phyloP scores from a whole-genome alignment of 2,797 vertebrate genomes.

The Psittacula derbiana region DNA sequence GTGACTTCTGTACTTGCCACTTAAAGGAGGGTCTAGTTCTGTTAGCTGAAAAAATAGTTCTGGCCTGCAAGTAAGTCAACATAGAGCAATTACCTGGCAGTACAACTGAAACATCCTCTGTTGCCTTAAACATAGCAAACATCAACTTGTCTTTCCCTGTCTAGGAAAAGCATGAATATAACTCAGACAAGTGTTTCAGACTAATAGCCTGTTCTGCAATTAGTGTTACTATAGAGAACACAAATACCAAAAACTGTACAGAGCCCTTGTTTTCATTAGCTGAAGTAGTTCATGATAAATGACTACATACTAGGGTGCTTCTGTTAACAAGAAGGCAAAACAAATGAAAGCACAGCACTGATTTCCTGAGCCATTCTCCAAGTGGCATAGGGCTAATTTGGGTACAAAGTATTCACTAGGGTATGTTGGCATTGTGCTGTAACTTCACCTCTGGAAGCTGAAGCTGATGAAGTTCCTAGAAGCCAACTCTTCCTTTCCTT shows the following conservation, averaged over 20 bases:
- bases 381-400: not conserved
- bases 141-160: not conserved
- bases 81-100: constrained; percentile 10
- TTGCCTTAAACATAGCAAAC: not conserved
- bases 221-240: not conserved
- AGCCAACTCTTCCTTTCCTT: not conserved
- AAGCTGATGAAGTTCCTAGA: not conserved
- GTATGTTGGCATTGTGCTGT: not conserved
- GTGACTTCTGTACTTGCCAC: not conserved
- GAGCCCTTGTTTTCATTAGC: not conserved
- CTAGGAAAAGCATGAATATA: not conserved
- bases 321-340: not conserved
- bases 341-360: not conserved
- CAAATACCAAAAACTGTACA: not conserved
- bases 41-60: not conserved
- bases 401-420: not conserved
- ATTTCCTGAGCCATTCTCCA: not conserved
- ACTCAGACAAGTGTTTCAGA: constrained; percentile 16
- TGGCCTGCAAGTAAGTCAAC: not conserved
- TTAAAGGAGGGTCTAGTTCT: not conserved
- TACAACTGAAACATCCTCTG: not conserved
- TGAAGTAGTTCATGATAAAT: not conserved
- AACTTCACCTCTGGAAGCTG: not conserved
- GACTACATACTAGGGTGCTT: not conserved
- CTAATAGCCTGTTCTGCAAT: not conserved